Evolutionary conservation across 2,113 vertebrate species (phyloP), one percentile per base, ranked within the genome.

Genomic region (Octodon degus): DNA sequence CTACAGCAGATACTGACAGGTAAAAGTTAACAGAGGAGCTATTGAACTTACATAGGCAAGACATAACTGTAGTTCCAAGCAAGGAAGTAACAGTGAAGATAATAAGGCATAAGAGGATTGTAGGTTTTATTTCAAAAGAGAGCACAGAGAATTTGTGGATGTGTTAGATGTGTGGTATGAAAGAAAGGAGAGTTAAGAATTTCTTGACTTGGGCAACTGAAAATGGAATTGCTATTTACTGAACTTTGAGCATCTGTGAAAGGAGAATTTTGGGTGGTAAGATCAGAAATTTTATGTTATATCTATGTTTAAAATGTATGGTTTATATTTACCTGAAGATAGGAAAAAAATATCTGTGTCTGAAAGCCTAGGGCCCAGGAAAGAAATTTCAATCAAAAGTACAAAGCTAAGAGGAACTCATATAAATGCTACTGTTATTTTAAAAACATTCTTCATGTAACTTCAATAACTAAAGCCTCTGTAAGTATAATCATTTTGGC

Each of bases 201-300:
- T 94, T 95, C 24, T 77, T 24, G 13, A 37, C 5, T 55, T 85
- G 20, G 55, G 58, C 72, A 85, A 7, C 43, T 86, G 65, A 47
- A 94, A 95, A 85, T 27, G 55, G 16, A 88, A 19, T 62, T 93
- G 16, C 11, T 86, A 72, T 53, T 67, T 96, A 68, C 24, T 68
- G 34, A 91, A 83, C 72, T 40, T 20, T 8, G 32, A 63, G 47
- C 83, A 50, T 16, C 47, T 67, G 14, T 50, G 50, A n/a, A 76
- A 34, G 50, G 72, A 77, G 8, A 82, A 43, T 43, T 88, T 67
- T 40, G 50, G 50, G 25, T 58, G 70, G 8, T n/a, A 55, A 3
- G 30, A 65, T 77, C 34, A 47, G 47, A 53, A 94, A 63, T 76
- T 90, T 68, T 74, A 92, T 80, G 86, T 92, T 83, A 17, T 65